These are phyloP conservation scores for Chaetodon auriga DNA, from an alignment of 2,113 vertebrate genomes.

Conservation along the genomic window DNA sequence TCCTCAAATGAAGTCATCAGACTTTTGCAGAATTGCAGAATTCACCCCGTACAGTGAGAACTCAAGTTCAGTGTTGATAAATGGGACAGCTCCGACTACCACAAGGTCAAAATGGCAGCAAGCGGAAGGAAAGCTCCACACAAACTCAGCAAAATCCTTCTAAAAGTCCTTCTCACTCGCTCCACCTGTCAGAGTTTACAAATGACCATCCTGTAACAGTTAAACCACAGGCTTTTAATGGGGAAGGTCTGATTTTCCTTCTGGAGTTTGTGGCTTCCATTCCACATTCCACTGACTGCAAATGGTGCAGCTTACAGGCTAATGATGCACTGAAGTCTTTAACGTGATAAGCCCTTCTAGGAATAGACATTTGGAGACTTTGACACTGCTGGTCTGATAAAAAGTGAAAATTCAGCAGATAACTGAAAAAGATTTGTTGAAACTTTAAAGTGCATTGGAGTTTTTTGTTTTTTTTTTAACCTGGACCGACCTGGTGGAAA, in stretches of 20 bases:
- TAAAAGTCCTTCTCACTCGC: conserved; percentile 25
- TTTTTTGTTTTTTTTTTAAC: background rate
- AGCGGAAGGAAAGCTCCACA: conserved; percentile 57
- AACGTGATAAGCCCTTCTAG: conserved; percentile 12
- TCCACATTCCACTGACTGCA: conserved; percentile 52
- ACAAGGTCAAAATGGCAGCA: conserved; percentile 50
- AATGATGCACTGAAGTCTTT: conserved; percentile 40
- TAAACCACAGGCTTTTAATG: conserved; percentile 59
- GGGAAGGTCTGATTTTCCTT: conserved; percentile 36
- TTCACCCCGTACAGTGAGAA: conserved; percentile 13
- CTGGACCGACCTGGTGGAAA: conserved; percentile 5
- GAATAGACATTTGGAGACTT: conserved; percentile 15
- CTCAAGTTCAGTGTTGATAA: conserved; percentile 42
- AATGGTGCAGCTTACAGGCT: conserved; percentile 38
- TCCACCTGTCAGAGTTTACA: conserved; percentile 68
- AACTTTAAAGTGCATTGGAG: background rate
- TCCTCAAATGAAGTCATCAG: conserved; percentile 42
- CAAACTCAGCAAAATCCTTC: conserved; percentile 62
- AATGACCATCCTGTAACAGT: conserved; percentile 49
- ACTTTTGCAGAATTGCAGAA: background rate
- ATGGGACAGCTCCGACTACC: conserved; percentile 36
- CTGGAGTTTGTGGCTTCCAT: conserved; percentile 47
- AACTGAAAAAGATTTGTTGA: conserved; percentile 9
- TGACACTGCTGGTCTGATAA: background rate
- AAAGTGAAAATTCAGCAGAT: conserved; percentile 12